Evolutionary conservation across 30 jellyfish, hydroid and myxozoan species (phyloP).

Genomic region (Turritopsis rubra): DNA sequence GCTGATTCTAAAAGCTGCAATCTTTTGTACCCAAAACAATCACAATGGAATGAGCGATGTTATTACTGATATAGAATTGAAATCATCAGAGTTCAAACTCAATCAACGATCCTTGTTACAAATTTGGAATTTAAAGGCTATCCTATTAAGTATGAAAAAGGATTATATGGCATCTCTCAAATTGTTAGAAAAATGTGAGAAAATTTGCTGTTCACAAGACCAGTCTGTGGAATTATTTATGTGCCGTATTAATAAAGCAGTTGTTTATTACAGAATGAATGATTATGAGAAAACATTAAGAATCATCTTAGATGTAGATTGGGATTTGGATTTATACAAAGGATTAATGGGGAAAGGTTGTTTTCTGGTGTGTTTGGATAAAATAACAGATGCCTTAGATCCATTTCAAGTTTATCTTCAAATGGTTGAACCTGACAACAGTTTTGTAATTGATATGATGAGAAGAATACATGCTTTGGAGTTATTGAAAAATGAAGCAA

Average conservation of each 20-base stretch:
- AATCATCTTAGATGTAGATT: not conserved
- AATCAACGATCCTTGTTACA: not conserved
- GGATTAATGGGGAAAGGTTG: not conserved
- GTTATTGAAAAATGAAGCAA: not conserved
- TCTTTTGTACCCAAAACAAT: no score
- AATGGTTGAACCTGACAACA: not conserved
- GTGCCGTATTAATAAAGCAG: not conserved
- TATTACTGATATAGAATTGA: not conserved
- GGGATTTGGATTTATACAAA: no score
- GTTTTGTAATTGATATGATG: not conserved
- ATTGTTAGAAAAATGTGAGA: not conserved
- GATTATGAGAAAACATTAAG: not conserved
- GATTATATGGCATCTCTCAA: not conserved
- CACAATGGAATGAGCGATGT: not conserved
- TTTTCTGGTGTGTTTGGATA: not conserved
- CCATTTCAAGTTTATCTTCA: not conserved
- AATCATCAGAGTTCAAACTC: not conserved
- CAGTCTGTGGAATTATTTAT: not conserved
- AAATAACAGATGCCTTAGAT: not conserved
- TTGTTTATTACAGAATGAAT: not conserved
- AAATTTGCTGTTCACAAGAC: not conserved
- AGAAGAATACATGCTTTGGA: not conserved
- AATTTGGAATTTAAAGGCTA: not conserved
- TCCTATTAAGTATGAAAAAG: not conserved
- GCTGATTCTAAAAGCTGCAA: not conserved